These are phyloP conservation scores for Lates japonicus DNA, from an alignment of 2,797 vertebrate genomes.

Conservation along the genomic window DNA sequence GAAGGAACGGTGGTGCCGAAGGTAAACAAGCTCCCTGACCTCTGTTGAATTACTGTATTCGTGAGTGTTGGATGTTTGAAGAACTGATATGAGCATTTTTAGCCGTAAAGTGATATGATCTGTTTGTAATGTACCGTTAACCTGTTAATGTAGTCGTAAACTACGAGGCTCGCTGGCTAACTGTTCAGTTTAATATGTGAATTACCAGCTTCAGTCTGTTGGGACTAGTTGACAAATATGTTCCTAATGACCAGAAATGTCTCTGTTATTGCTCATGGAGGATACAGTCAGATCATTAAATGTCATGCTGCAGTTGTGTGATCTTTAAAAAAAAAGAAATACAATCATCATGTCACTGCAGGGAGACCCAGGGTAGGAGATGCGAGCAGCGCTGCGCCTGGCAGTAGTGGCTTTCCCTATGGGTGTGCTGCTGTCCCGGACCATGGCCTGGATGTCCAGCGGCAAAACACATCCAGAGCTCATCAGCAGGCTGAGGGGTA, in stretches of 20 bases:
- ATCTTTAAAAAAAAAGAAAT: neutral
- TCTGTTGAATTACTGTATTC: neutral
- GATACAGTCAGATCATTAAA: neutral
- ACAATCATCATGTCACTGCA: slow-evolving; percentile 51
- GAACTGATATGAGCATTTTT: neutral
- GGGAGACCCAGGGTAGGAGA: slow-evolving; percentile 79
- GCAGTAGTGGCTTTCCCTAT: slow-evolving; percentile 86
- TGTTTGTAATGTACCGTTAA: neutral
- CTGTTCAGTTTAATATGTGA: neutral
- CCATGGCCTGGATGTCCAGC: slow-evolving; percentile 94
- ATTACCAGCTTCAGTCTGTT: neutral
- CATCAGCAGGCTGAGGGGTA: slow-evolving; percentile 90
- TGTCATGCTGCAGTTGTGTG: neutral
- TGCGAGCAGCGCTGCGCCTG: slow-evolving; percentile 81
- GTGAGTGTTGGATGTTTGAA: neutral
- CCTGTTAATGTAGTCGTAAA: neutral
- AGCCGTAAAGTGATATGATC: neutral
- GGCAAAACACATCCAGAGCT: slow-evolving; percentile 92
- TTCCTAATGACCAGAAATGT: neutral
- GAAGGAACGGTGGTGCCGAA: slow-evolving; percentile 39
- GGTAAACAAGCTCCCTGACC: slow-evolving; percentile 67
- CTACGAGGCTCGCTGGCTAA: neutral
- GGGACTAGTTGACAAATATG: neutral
- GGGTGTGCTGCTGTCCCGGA: slow-evolving; percentile 91
- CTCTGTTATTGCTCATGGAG: neutral